Evolutionary conservation across 30 jellyfish, hydroid and myxozoan genomes (phyloP), one percentile per base, ranked within the genome.

Genomic region (Turritopsis rubra): DNA sequence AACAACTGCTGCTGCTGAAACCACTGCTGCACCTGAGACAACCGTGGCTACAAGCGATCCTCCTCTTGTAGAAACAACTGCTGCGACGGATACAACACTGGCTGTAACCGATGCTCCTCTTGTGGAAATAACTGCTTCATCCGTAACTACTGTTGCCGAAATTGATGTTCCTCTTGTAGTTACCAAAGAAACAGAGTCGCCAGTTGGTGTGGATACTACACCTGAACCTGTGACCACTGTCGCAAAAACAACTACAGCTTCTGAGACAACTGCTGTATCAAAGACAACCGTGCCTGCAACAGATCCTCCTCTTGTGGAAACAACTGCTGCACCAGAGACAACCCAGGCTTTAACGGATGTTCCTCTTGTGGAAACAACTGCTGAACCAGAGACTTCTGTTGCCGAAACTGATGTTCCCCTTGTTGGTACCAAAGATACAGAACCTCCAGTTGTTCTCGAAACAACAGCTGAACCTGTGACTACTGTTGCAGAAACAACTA

Each of bases 81-180:
- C 86, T 0, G 52, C 54, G 0, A 77, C 79, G 30, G 92, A 83
- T 41, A 83, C 92, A 66, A 79, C 83, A 52, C 68, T 53, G 0
- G 92, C 71, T 13, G 52, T 85, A 0, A 72, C 85, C 0, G 85
- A 65, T 24, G 76, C 85, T 30, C 73, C 86, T 29, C 84, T 0
- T 27, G 88, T 19, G 53, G 52, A 65, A 82, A 52, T 72, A 75
- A 84, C 87, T 75, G 87, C 92, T 52, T 75, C 68, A 25, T 18
- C 26, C 18, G 92, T 29, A 29, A 85, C 92, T 19, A 85, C 92
- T 21, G 92, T 79, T 54, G 86, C 87, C n/a, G 85, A 87, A 52
- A 83, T 53, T 18, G 77, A 52, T 24, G 87, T 73, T 29, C 87
- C 92, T 53, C 81, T 65, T 54, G 83, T 76, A 24, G 70, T 41